Evolutionary conservation across 2,888 invertebrate species (phyloP).

Genomic region (Notodonta dromedarius): DNA sequence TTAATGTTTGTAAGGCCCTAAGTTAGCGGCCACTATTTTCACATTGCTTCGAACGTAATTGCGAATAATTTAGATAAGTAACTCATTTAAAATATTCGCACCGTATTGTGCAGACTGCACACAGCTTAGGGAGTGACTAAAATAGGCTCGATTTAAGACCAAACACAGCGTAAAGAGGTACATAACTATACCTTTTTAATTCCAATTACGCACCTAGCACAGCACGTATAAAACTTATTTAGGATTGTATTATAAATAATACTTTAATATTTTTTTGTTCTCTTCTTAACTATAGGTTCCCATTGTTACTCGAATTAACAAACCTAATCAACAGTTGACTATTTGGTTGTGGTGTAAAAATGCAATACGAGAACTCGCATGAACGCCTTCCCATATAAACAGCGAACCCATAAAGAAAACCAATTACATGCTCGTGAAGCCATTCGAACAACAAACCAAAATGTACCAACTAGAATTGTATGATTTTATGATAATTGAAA

Average conservation of each 20-base stretch:
- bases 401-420: constrained; percentile 70
- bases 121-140: not conserved
- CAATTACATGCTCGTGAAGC: constrained; percentile 75
- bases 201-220: too few species aligned
- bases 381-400: constrained; percentile 64
- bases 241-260: too few species aligned
- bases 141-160: too few species aligned
- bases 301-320: not conserved
- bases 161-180: too few species aligned
- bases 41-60: constrained; percentile 13
- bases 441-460: constrained; percentile 49
- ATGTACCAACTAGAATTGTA: constrained; percentile 38
- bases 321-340: constrained; percentile 1
- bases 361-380: constrained; percentile 44
- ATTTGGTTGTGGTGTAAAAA: constrained; percentile 1
- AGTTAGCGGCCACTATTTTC: constrained; percentile 23
- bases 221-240: too few species aligned
- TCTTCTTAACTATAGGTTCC: too few species aligned
- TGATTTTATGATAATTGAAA: constrained; percentile 44
- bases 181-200: too few species aligned
- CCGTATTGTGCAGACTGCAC: not conserved
- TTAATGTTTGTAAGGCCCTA: constrained; percentile 32
- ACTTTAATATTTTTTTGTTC: too few species aligned
- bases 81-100: constrained; percentile 7
- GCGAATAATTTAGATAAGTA: constrained; percentile 19